These are phyloP conservation scores for Anas platyrhynchos DNA, from an alignment of 2,113 vertebrate genomes.

Conservation along the genomic window DNA sequence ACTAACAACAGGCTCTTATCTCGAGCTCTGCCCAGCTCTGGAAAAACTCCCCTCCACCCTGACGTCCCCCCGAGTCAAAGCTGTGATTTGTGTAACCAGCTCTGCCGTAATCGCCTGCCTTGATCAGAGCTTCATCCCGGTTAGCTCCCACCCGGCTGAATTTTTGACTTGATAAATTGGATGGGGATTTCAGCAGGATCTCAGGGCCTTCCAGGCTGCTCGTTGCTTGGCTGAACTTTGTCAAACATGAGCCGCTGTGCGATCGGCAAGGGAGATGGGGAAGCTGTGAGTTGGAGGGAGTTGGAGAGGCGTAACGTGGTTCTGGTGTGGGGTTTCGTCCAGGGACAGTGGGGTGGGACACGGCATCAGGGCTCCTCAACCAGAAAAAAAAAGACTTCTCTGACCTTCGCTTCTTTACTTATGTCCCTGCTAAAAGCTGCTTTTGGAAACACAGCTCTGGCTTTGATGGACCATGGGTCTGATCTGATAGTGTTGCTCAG, in stretches of 20 bases:
- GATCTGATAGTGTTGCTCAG: background rate
- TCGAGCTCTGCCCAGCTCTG: constrained; percentile 6
- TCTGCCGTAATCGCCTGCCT: constrained; percentile 19
- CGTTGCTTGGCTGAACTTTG: constrained; percentile 27
- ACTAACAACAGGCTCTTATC: constrained; percentile 1
- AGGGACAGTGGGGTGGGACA: background rate
- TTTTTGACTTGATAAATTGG: constrained; percentile 58
- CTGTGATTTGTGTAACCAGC: background rate
- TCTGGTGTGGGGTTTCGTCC: background rate
- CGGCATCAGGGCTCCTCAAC: background rate
- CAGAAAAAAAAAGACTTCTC: background rate
- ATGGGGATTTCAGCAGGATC: background rate
- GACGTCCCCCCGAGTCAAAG: background rate
- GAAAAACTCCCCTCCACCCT: background rate
- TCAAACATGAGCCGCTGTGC: rapidly evolving
- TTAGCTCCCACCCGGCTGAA: constrained; percentile 31
- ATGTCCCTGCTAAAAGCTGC: background rate
- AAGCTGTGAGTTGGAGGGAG: background rate
- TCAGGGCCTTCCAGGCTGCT: constrained; percentile 22
- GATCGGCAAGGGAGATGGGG: background rate
- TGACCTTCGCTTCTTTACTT: background rate
- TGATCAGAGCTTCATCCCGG: constrained; percentile 29
- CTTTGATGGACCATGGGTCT: background rate
- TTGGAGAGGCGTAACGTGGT: rapidly evolving
- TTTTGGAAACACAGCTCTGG: rapidly evolving